Base-by-base conservation (phyloP, 64 coral and sea anemone species). In the Pachyseris speciosa region DNA sequence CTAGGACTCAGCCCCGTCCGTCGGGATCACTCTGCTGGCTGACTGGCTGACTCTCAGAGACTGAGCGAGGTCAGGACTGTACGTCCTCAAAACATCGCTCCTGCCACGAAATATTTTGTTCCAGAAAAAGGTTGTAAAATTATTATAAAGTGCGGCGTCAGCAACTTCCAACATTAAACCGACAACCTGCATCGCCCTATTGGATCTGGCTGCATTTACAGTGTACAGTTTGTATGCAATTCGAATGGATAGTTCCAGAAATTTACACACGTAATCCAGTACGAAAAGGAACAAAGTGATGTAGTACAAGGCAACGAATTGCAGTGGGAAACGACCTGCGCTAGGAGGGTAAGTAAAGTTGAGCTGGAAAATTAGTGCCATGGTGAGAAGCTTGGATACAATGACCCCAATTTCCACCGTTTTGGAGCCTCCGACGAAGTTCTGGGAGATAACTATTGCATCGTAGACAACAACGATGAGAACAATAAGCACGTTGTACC, bases 91-190 rank as follows among this genome's bases (percentile, higher is more conserved):
- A 55, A 93, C 74, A 36, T 93, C 83, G 24, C 77, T 93, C 43
- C 78, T 42, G 37, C 91, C 73, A 79, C 73, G 71, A 44, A 93
- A 93, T 8, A 93, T 80, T 55, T 93, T 93, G 66, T 93, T 55
- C 91, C 91, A 93, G 64, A 93, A 93, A 64, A 93, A 93, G 8
- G 22, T 42, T 17, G 52, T 19, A 34, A 87, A 93, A 36, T 30
- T 39, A 33, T 87, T 74, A 30, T 93, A 93, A 0, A 87, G 63
- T 24, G 67, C 25, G 3, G 83, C 84, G 49, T 87, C 86, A 19
- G 44, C 73, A 24, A 80, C 44, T 84, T 87, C 86, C 37, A 87
- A 24, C 91, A 93, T 87, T 49, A 93, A 25, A 27, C 40, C 36
- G 1, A 93, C 2, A 22, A 93, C 86, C 13, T 50, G 43, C 17